These are phyloP conservation scores for Gryllus bimaculatus DNA, from an alignment of 1,140 invertebrate species.

Conservation along the genomic window DNA sequence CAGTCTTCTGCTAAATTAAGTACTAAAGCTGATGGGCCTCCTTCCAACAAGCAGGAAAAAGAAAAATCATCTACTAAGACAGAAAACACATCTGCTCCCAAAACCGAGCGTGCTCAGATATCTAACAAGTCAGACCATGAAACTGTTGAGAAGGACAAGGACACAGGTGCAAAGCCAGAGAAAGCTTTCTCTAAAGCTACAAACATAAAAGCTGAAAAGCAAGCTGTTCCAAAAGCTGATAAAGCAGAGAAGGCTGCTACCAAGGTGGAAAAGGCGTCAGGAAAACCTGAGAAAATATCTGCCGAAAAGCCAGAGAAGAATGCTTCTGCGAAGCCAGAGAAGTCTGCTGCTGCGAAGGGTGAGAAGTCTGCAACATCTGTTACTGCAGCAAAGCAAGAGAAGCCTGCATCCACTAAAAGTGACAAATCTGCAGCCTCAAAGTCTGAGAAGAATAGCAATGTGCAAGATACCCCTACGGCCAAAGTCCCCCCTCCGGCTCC, in stretches of 20 bases:
- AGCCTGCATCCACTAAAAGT: neutral
- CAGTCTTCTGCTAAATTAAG: neutral
- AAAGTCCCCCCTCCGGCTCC: neutral
- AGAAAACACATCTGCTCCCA: neutral
- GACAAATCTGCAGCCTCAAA: slow-evolving; percentile 31
- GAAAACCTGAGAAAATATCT: neutral
- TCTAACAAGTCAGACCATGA: neutral
- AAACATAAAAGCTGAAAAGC: neutral
- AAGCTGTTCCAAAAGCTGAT: neutral
- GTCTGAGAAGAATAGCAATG: slow-evolving; percentile 33
- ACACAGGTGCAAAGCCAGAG: neutral
- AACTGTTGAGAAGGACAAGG: neutral
- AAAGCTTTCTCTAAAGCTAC: neutral
- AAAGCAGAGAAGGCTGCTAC: neutral
- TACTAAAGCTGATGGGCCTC: neutral
- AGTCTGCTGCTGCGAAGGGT: neutral
- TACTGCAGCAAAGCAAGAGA: neutral
- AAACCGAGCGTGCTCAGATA: neutral
- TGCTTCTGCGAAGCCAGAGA: neutral
- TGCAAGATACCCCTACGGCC: neutral
- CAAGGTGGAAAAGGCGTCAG: neutral
- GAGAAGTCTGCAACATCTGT: neutral
- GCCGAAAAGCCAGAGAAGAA: neutral
- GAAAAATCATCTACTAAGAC: neutral
- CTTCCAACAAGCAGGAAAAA: neutral